A percentile compares a stretch with the other conserved stretches of the same genome.
Conservation (phyloP, 92 coral and sea anemone genomes). For the Paramuricea clavata region DNA sequence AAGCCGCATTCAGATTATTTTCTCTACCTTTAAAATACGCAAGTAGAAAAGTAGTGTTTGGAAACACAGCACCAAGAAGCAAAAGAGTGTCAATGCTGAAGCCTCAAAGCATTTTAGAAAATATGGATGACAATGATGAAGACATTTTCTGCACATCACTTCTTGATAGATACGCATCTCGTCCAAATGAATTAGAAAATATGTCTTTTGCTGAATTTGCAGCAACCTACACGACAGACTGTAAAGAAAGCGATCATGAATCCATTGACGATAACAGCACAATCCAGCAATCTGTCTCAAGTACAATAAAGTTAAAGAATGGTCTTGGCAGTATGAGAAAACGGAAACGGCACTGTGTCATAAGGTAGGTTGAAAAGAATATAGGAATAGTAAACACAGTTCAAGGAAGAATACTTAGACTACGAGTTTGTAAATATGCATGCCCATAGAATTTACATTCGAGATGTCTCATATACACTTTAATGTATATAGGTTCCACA, state of each 20-base stretch:
- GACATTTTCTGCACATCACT: constrained; percentile 34
- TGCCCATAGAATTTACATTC: not conserved
- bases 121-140: constrained; percentile 27
- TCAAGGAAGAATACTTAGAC: not conserved
- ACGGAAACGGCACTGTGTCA: constrained; percentile 36
- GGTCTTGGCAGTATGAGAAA: constrained; percentile 35
- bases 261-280: constrained; percentile 22
- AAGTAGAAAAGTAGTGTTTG: constrained; percentile 35
- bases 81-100: constrained; percentile 38
- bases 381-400: constrained; percentile 2
- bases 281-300: constrained; percentile 26
- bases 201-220: constrained; percentile 21
- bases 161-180: constrained; percentile 41
- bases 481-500: constrained; percentile 12
- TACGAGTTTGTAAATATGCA: not conserved
- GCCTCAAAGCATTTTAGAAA: constrained; percentile 24
- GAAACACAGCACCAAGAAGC: no score
- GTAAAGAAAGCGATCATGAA: constrained; percentile 8
- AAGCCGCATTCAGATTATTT: constrained; percentile 22
- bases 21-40: constrained; percentile 33
- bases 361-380: constrained; percentile 26
- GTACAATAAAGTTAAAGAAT: constrained; percentile 17
- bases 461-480: not conserved
- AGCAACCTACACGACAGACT: constrained; percentile 36
- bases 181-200: constrained; percentile 28